Base-by-base conservation (phyloP, 2,888 invertebrate genomes). In the Lomographa bimaculata region DNA sequence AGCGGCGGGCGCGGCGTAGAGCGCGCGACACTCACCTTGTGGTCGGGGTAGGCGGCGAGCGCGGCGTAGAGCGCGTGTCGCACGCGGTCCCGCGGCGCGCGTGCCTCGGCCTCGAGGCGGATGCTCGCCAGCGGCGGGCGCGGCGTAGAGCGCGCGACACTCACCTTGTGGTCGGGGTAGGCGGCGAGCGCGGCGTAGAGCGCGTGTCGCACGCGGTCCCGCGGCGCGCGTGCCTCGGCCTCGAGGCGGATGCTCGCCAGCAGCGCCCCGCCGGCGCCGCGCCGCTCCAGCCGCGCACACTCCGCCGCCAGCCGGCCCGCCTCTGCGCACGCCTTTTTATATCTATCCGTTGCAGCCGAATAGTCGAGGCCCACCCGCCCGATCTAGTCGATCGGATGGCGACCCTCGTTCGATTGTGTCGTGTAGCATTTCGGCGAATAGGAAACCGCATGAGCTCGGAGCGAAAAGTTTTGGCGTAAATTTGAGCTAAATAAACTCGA, bases 181-280 rank as follows among this genome's bases (percentile, higher is more conserved):
- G 90, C 90, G 55, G 92, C 92, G 14, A 93, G 80, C 3, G 91
- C 92, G 37, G 81, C 72, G 74, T 75, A 40, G 57, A 62, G 44
- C 46, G 59, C 59, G 12, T 40, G 41, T 21, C 45, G 39, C 35
- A 59, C 32, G 53, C 50, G 47, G 57, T 18, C 50, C 21, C 43
- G 36, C 46, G 55, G 55, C 48, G 60, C 37, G 38, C 48, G 51
- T 50, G 60, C 45, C 46, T 38, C 49, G 30, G 53, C 53, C 48
- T 56, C 46, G 11, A 46, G 40, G 25, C 48, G 57, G 55, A 56
- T 47, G 50, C 52, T 54, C 34, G 50, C 30, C 45, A 50, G 49
- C 47, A 54, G 44, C 37, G 55, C 54, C 68, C 71, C 43, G 8
- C 24, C 46, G 1, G 29, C 50, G 8, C 42, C 46, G 7, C 43